A percentile compares a stretch with the other conserved stretches of the same genome.
Conservation (phyloP, 2,888 invertebrate species). For the Phaonia tiefii region DNA sequence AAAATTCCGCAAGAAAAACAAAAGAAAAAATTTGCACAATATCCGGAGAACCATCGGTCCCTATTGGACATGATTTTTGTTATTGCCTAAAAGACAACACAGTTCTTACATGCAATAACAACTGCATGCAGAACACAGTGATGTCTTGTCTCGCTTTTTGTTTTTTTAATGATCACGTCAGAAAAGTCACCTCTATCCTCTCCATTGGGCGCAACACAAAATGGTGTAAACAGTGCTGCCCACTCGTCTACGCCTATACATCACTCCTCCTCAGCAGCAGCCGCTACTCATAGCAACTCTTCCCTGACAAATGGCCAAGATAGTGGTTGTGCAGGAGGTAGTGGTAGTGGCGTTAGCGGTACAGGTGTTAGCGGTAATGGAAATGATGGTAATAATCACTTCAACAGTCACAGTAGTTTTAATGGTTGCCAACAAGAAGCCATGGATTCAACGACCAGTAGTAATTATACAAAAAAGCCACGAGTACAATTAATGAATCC, state of each 20-base stretch:
- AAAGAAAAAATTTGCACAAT: no score
- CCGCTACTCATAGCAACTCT: conserved; percentile 66
- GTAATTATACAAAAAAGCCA: conserved; percentile 76
- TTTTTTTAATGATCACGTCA: no score
- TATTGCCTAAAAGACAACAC: no score
- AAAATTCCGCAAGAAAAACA: no score
- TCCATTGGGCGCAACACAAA: conserved; percentile 70
- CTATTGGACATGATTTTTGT: no score
- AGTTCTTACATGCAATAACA: no score
- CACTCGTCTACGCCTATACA: conserved; percentile 58
- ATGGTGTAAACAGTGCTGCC: conserved; percentile 59
- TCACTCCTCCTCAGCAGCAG: conserved; percentile 41
- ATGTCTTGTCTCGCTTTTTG: no score
- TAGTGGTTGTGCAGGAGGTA: no score
- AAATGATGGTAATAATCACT: conserved; percentile 50
- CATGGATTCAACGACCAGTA: conserved; percentile 73
- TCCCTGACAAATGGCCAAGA: conserved; percentile 31
- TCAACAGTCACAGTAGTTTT: conserved; percentile 61
- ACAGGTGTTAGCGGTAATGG: conserved; percentile 6
- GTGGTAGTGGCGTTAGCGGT: no score
- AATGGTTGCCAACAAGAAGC: conserved; percentile 71
- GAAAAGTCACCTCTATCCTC: conserved; percentile 79
- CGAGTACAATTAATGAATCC: conserved; percentile 73
- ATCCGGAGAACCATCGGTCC: no score
- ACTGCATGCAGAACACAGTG: no score